phyloP scores from a whole-genome alignment of 2,888 invertebrate species.

The Ectemnius lituratus region DNA sequence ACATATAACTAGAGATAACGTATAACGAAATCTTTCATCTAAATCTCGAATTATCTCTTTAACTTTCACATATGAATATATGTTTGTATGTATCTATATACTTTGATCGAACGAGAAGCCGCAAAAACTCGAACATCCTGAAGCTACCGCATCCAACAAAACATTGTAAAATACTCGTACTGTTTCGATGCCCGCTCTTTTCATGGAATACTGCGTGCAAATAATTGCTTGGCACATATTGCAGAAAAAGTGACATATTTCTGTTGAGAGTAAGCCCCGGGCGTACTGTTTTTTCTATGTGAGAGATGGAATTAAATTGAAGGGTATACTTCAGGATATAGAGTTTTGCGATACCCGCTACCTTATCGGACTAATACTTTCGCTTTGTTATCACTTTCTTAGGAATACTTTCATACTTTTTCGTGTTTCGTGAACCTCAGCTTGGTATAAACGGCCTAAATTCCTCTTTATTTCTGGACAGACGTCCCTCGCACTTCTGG shows the following conservation, averaged over 20 bases:
- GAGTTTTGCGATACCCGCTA: constrained; percentile 40
- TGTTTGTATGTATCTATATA: constrained; percentile 22
- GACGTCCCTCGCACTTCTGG: no score
- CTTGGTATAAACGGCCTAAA: background rate
- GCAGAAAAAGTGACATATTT: no score
- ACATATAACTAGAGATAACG: constrained; percentile 49
- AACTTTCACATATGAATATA: constrained; percentile 35
- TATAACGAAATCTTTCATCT: constrained; percentile 39
- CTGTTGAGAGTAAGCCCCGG: no score
- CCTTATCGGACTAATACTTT: constrained; percentile 62
- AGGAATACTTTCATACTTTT: constrained; percentile 72
- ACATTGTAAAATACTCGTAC: no score
- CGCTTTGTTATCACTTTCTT: constrained; percentile 67
- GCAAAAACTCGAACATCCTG: constrained; percentile 15
- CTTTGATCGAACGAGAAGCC: constrained; percentile 49
- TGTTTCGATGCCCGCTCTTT: no score
- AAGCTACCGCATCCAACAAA: no score
- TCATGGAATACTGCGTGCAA: no score
- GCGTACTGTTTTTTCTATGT: background rate
- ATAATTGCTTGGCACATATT: no score
- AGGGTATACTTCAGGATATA: constrained; percentile 31
- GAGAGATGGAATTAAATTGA: constrained; percentile 24
- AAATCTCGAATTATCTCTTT: constrained; percentile 43
- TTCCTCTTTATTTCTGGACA: background rate
- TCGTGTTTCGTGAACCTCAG: constrained; percentile 50